Evolutionary conservation across 1,140 invertebrate genomes (phyloP).

Genomic region (Eciton burchellii): DNA sequence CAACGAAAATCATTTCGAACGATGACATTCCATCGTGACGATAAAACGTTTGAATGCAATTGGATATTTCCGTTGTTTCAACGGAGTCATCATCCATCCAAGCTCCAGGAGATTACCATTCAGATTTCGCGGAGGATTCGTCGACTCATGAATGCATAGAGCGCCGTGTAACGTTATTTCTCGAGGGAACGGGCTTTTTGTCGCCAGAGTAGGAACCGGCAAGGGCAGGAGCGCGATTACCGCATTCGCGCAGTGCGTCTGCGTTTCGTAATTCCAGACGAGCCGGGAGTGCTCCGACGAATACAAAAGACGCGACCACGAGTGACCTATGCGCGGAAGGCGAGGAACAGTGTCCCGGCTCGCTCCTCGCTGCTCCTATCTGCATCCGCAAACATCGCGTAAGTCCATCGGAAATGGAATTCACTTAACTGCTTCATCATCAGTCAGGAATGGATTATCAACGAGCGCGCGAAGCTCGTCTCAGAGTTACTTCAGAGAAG

Average conservation of each 20-base stretch:
- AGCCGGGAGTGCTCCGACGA: conserved; percentile 69
- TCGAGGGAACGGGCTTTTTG: conserved; percentile 57
- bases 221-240: conserved; percentile 70
- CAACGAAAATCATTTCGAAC: too few species aligned
- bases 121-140: not conserved
- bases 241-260: conserved; percentile 67
- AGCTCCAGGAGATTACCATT: not conserved
- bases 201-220: conserved; percentile 52
- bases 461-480: not conserved
- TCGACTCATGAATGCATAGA: not conserved
- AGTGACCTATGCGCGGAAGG: conserved; percentile 59
- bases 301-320: conserved; percentile 68
- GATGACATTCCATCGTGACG: too few species aligned
- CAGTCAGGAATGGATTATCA: not conserved
- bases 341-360: conserved; percentile 65
- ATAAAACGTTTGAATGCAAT: too few species aligned
- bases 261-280: conserved; percentile 74
- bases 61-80: too few species aligned
- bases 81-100: too few species aligned
- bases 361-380: conserved; percentile 26
- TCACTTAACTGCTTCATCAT: conserved; percentile 4
- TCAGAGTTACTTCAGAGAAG: too few species aligned
- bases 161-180: conserved; percentile 23
- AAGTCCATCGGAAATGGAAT: conserved; percentile 68
- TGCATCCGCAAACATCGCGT: conserved; percentile 63